Evolutionary conservation across 2,797 vertebrate genomes (phyloP), one percentile per base, ranked within the genome.

Genomic region (Acanthiza pusilla): DNA sequence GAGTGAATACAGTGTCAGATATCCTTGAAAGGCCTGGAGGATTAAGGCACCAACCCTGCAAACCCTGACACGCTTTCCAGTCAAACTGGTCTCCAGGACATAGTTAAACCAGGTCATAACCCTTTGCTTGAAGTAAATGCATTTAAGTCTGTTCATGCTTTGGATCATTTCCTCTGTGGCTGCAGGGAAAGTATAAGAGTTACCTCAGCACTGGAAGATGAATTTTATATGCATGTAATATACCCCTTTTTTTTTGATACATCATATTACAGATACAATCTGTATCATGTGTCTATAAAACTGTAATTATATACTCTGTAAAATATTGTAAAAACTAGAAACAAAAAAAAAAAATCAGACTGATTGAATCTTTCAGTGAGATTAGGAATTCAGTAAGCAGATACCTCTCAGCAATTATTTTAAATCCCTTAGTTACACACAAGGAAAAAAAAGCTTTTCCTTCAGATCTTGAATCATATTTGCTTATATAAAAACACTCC

Each of bases 41-140:
- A 88, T 87, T 85, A 93, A 91, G 61, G 51, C 60, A 82, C n/a
- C 13, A 78, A 73, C 42, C 25, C 70, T 86, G 38, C 21, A 90
- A 88, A 94, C 34, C 62, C 74, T 58, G 67, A 79, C 86, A 87
- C 0, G 3, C 77, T 87, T 91, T 51, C 63, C 77, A 90, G 66
- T 90, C 83, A 91, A 81, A 88, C 62, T 66, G 60, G 88, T 75
- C 85, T 91, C 67, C 73, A 86, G 77, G 77, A 88, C 57, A 82
- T 34, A 73, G 84, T 88, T 96, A 95, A 94, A 84, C 53, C 43
- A 40, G 73, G 83, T 84, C 67, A 89, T 91, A 90, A 87, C 77
- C 84, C 29, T 91, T 79, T n/a, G 32, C 60, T 88, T 85, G 77
- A 91, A 93, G 88, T 78, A 94, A 93, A 76, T 55, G 77, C 36